Evolutionary conservation across 2,113 vertebrate genomes (phyloP).

Genomic region (Pantherophis guttatus): DNA sequence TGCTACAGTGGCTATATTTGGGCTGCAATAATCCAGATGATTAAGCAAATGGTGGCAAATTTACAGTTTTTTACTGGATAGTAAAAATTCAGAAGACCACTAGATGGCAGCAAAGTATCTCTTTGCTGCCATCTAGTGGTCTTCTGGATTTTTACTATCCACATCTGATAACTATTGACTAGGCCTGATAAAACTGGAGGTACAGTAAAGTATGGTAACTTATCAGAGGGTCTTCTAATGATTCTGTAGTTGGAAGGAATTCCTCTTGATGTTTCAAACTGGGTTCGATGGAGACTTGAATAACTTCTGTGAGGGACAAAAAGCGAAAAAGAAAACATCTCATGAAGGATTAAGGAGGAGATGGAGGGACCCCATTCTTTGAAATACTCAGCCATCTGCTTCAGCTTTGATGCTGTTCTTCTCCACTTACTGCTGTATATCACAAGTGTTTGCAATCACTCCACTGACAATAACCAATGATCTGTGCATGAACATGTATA

Average conservation of each 20-base stretch:
- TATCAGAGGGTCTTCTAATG: background rate
- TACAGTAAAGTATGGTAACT: background rate
- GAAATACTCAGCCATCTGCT: background rate
- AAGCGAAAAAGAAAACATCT: background rate
- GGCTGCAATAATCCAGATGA: background rate
- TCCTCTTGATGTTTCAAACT: background rate
- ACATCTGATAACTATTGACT: background rate
- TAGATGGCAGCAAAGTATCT: background rate
- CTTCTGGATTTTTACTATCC: background rate
- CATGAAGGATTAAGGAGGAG: background rate
- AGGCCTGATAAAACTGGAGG: background rate
- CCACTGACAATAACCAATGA: background rate
- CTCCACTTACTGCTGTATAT: background rate
- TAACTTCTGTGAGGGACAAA: background rate
- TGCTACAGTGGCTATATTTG: background rate
- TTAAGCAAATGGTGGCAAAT: background rate
- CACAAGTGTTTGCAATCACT: background rate
- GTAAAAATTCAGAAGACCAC: no score
- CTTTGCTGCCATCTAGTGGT: background rate
- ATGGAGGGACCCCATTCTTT: background rate
- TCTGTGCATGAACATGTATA: background rate
- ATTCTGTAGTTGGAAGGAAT: background rate
- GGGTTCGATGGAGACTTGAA: background rate
- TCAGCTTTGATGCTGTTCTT: background rate
- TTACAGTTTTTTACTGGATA: background rate